Evolutionary conservation across 2,888 invertebrate species (phyloP).

Genomic region (Cylloceria caligata): DNA sequence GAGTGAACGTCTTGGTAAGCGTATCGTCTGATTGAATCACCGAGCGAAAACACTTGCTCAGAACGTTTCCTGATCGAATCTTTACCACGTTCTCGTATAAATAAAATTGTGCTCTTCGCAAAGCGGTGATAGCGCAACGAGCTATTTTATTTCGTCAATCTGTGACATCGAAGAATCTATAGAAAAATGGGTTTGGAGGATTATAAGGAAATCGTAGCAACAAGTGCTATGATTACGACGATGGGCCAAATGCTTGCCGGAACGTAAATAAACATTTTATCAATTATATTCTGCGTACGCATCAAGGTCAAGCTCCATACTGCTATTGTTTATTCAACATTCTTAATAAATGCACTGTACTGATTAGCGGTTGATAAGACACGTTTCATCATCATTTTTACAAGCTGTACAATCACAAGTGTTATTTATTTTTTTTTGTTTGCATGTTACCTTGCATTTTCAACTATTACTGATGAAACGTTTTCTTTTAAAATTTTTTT

Average conservation of each 20-base stretch:
- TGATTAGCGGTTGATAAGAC: slow-evolving; percentile 9
- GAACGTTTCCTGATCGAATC: too few species aligned
- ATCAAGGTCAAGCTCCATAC: slow-evolving; percentile 17
- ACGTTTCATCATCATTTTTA: slow-evolving; percentile 6
- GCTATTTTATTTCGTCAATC: too few species aligned
- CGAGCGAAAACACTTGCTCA: too few species aligned
- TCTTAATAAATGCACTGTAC: not conserved
- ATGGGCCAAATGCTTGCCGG: slow-evolving; percentile 94
- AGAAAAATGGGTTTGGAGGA: slow-evolving; percentile 86
- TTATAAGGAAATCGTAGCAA: slow-evolving; percentile 89
- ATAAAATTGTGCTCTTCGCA: too few species aligned
- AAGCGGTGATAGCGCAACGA: too few species aligned
- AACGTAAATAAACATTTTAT: slow-evolving; percentile 86
- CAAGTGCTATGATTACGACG: slow-evolving; percentile 90
- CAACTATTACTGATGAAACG: not conserved
- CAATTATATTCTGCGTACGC: too few species aligned
- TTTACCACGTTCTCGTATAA: too few species aligned
- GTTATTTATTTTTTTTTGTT: not conserved
- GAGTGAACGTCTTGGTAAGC: slow-evolving; percentile 20
- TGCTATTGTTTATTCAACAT: slow-evolving; percentile 2
- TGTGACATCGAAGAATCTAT: slow-evolving; percentile 6
- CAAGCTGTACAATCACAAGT: not conserved
- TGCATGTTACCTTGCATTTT: not conserved
- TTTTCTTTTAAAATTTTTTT: slow-evolving; percentile 18
- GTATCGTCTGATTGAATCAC: not conserved